Evolutionary conservation across 2,113 vertebrate genomes (phyloP), one percentile per base, ranked within the genome.

Genomic region (Halcyon malimbica): DNA sequence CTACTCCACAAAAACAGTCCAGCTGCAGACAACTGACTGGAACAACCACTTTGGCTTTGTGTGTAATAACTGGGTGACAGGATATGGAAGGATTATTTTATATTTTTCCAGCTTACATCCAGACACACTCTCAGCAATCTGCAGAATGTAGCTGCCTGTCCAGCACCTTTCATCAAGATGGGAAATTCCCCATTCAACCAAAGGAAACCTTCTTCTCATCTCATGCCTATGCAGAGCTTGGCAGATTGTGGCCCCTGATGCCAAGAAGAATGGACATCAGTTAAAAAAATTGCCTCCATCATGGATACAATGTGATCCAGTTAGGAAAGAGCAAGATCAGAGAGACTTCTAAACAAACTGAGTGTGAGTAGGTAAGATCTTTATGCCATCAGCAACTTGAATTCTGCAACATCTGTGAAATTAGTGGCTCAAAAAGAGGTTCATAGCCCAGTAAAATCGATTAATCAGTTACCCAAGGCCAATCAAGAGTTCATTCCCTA

Each of bases 41-140:
- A 93, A 90, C 37, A 96, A 46, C 48, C 33, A 31, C 71, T 90
- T 90, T 60, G 42, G 54, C 57, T 95, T 87, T 70, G 50, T 68
- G 37, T 48, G 29, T 48, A 96, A 64, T 51, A 96, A 89, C 57
- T 71, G 65, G 62, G 75, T 75, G 85, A 94, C 79, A 94, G 90
- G 88, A 93, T 93, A 95, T 64, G 56, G 73, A 85, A 93, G 60
- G 64, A 89, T 94, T 92, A 92, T 83, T 96, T 81, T 81, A 19
- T 80, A 63, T 86, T 88, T 95, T 86, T 76, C 85, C 90, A 96
- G 59, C 68, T 92, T 77, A 92, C 25, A 86, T 75, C 41, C 69
- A 94, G 68, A 95, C 42, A 78, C 42, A 70, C 29, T 87, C 60
- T 29, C 67, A 91, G 74, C 70, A 93, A 77, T 59, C 56, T 64